phyloP scores from a whole-genome alignment of 2,113 vertebrate genomes.

The Monarcha castaneiventris region DNA sequence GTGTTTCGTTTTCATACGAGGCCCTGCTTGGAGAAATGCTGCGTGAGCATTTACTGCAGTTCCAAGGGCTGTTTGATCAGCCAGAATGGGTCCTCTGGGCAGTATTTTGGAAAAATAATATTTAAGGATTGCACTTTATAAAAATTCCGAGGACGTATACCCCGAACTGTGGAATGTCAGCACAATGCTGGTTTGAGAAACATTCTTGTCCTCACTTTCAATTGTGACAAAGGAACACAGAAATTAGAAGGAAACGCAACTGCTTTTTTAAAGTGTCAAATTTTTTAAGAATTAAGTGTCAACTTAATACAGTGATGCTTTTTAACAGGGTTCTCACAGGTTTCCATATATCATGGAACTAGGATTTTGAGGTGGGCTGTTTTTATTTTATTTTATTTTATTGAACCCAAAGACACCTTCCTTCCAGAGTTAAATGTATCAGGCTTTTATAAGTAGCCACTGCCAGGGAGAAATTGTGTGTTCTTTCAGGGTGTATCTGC shows the following conservation, averaged over 20 bases:
- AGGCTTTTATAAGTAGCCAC: neutral
- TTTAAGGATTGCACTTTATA: constrained; percentile 49
- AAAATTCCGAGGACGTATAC: neutral
- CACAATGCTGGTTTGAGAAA: neutral
- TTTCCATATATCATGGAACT: neutral
- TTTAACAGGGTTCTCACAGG: neutral
- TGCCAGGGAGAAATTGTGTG: neutral
- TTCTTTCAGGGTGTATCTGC: neutral
- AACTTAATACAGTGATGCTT: neutral
- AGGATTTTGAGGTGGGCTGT: neutral
- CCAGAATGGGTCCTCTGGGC: constrained; percentile 38
- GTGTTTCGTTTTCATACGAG: constrained; percentile 31
- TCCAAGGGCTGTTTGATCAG: constrained; percentile 52
- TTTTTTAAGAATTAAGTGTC: too few species aligned
- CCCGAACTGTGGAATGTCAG: neutral
- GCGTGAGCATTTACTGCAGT: constrained; percentile 5
- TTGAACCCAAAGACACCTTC: neutral
- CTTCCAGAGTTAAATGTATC: neutral
- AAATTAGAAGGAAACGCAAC: neutral
- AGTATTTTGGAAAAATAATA: constrained; percentile 50
- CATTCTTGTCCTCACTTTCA: neutral
- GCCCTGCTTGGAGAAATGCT: constrained; percentile 52
- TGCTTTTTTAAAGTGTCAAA: neutral
- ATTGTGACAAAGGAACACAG: neutral
- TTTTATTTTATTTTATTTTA: neutral